These are phyloP conservation scores for Brachyalestes nurse DNA, from an alignment of 2,797 vertebrate species.

Conservation along the genomic window DNA sequence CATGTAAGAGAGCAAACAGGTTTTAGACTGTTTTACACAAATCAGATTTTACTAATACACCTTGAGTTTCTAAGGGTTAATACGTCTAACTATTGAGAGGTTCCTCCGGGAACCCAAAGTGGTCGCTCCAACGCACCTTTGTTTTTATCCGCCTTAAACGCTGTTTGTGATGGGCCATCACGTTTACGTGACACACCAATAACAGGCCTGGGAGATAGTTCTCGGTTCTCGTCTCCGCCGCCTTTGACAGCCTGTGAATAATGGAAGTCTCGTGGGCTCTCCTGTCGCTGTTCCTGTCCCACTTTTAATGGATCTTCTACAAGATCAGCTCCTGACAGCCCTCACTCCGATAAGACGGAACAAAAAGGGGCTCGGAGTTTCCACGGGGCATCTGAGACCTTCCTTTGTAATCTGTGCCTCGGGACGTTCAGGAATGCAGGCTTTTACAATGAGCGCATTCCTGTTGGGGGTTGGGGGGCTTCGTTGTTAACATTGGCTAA, in stretches of 20 bases:
- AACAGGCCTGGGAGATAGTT: background rate
- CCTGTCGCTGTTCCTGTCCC: background rate
- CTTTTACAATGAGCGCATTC: background rate
- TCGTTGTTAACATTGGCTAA: no score
- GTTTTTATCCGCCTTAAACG: background rate
- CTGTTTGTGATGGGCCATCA: background rate
- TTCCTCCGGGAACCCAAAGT: no score
- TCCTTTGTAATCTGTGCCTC: background rate
- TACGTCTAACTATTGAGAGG: no score
- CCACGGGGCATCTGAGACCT: background rate
- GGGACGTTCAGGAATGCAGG: background rate
- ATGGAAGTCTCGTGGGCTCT: background rate
- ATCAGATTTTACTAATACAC: no score
- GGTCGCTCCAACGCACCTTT: no score
- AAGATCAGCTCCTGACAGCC: slow-evolving; percentile 1
- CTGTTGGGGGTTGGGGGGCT: no score
- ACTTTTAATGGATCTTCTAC: background rate
- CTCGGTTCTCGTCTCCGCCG: background rate
- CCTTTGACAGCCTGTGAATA: background rate
- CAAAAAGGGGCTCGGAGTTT: background rate
- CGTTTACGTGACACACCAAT: background rate
- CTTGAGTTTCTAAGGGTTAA: no score
- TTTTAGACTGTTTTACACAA: no score
- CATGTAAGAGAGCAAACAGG: no score
- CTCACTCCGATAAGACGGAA: slow-evolving; percentile 15